Percentiles rank a stretch among this genome's conserved stretches.
These are phyloP conservation scores for Drosophila anomalipes DNA, from an alignment of 2,888 invertebrate species.

Conservation along the genomic window DNA sequence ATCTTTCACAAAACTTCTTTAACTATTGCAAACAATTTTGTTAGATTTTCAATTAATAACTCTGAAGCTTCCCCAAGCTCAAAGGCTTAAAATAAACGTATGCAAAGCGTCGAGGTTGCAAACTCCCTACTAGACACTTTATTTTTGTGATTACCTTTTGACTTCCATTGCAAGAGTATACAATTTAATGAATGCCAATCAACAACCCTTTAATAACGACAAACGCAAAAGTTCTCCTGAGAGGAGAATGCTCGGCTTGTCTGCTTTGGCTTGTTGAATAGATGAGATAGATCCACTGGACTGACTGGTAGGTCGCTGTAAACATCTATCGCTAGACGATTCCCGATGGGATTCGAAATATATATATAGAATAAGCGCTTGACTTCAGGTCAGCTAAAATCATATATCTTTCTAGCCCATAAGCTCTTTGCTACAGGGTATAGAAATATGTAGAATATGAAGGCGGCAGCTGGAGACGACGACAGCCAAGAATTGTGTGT, in stretches of 20 bases:
- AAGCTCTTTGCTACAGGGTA: slow-evolving; percentile 7
- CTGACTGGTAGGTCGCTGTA: background rate
- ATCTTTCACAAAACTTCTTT: background rate
- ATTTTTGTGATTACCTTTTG: background rate
- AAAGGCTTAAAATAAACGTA: no score
- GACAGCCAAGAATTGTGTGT: slow-evolving; percentile 51
- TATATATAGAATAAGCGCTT: no score
- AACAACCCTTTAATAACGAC: background rate
- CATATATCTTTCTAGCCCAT: background rate
- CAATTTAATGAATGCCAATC: background rate
- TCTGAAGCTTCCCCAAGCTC: no score
- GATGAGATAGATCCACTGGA: background rate
- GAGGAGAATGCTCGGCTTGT: background rate
- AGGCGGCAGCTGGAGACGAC: slow-evolving; percentile 7
- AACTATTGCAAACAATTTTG: background rate
- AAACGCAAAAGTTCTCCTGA: background rate
- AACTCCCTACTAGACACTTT: background rate
- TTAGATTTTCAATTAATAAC: background rate
- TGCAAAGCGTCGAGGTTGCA: background rate
- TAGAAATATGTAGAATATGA: slow-evolving; percentile 7
- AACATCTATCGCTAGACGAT: background rate
- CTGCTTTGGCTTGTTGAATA: background rate
- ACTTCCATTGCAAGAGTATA: background rate
- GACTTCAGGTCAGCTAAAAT: background rate
- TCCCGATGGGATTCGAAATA: background rate